Evolutionary conservation across 35 echinoderm and acorn worm genomes (phyloP), one percentile per base, ranked within the genome.

Genomic region (Apostichopus japonicus): DNA sequence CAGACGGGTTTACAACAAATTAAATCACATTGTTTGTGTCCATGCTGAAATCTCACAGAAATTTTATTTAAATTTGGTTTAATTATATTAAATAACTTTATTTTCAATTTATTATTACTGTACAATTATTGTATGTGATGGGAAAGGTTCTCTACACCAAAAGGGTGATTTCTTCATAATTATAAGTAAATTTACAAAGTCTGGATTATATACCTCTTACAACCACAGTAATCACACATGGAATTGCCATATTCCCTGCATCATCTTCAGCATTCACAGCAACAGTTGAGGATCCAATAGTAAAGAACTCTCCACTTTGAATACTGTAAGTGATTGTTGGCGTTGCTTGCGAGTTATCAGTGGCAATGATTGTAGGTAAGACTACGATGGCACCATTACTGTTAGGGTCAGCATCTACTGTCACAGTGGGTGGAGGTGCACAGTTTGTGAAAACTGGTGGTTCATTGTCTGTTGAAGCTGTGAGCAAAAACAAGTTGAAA

Each of bases 381-480:
- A 77, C 72, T 13, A 92, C 91, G 17, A 33, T 58, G 6, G 56
- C 67, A 56, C 86, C 86, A 71, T 71, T 88, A 27, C 86, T 88
- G 56, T 23, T 56, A 21, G 83, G 54, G 24, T 88, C 86, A 53
- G 86, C 56, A 72, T 71, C 86, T 71, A 23, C 57, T 5, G 21
- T 73, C 5, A 71, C 15, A 5, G 23, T 21, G 6, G 58, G 57
- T 11, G 57, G 23, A 11, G 9, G 21, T 52, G 59, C n/a, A 72
- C 86, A 88, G 61, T 88, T 88, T 5, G 71, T 13, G 27, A 88
- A 65, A 44, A 71, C 86, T 88, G 86, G 86, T 72, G 86, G 86
- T 6, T 25, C 62, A 65, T 17, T 51, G 17, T 88, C 86, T 11
- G n/a, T 7, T 86, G 5, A 52, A 88, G 62, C 61, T 88, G 61